Base-by-base conservation (phyloP, 2,113 vertebrate species). In the Rhea americana region DNA sequence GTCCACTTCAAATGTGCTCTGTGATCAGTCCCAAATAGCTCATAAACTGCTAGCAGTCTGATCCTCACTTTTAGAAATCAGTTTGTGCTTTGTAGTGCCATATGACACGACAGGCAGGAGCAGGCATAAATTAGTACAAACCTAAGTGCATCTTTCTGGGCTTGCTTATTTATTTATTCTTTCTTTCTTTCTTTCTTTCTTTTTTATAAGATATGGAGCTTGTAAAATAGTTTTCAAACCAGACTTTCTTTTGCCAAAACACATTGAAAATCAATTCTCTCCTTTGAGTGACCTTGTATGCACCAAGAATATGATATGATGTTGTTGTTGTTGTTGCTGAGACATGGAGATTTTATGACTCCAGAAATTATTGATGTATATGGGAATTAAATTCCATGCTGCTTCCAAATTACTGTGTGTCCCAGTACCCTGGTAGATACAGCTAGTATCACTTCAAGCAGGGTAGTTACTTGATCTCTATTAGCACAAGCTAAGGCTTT, bases 161-260 rank as follows among this genome's bases (percentile, higher is more conserved):
- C 25, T 37, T 35, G 35, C 35, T 12, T 59, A 13, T 13, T 10
- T 62, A 7, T 22, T 7, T 30, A 35, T 10, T 24, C 14, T 35
- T 28, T 9, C 28, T 37, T 28, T 28, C 6, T 21, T 80, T 87
- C 19, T 30, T 37, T 93, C 22, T 28, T 2, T 75, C 43, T 73
- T 88, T 73, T 62, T 3, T 9, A 30, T 45, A 85, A 67, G 51
- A 88, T 45, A 9, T 53, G 22, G 81, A 84, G 7, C 32, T 87
- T 83, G 45, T 73, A 79, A 94, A 79, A 9, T 32, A 41, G 53
- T 89, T 95, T 86, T 90, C 74, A 89, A 81, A 74, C 28, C 9
- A 81, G 51, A 13, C 3, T 87, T 84, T 25, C 28, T 84, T 84
- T 61, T 82, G 22, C 50, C 45, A 45, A 28, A 81, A 67, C 56